Percentiles rank a stretch among this genome's conserved stretches.
Conservation (phyloP, 2,888 invertebrate genomes). For the Chaetogeoica ovagalla region DNA sequence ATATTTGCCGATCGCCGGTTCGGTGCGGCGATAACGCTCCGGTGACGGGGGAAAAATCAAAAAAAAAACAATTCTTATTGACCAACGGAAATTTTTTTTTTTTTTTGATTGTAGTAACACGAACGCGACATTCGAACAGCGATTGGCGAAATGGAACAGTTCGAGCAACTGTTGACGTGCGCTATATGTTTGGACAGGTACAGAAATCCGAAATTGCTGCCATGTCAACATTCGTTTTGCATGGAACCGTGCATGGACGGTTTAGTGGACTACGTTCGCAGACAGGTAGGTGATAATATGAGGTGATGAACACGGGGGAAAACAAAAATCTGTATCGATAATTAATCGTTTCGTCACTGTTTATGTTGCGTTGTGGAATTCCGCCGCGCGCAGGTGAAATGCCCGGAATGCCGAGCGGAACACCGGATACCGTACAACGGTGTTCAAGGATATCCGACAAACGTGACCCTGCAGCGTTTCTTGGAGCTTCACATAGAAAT, state of each 20-base stretch:
- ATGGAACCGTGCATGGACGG: slow-evolving; percentile 99
- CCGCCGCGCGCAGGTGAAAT: slow-evolving; percentile 73
- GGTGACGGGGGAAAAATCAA: no score
- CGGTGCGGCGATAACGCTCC: no score
- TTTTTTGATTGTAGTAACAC: no score
- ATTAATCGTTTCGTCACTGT: no score
- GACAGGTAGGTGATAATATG: slow-evolving; percentile 82
- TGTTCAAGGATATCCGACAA: slow-evolving; percentile 91
- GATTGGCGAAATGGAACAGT: slow-evolving; percentile 78
- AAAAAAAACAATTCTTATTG: no score
- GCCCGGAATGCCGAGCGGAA: slow-evolving; percentile 97
- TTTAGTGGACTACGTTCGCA: slow-evolving; percentile 88
- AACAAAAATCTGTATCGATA: no score
- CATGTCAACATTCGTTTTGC: slow-evolving; percentile 99
- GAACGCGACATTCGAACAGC: no score
- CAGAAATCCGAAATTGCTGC: slow-evolving; percentile 94
- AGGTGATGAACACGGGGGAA: no score
- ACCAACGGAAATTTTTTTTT: no score
- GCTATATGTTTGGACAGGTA: slow-evolving; percentile 97
- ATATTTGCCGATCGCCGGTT: no score
- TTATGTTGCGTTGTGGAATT: no score
- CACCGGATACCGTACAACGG: slow-evolving; percentile 95
- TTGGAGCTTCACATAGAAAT: slow-evolving; percentile 92
- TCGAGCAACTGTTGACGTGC: slow-evolving; percentile 96
- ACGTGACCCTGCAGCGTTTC: slow-evolving; percentile 92